phyloP scores from a whole-genome alignment of 2,888 invertebrate genomes.

The Chrysolina oricalcia region DNA sequence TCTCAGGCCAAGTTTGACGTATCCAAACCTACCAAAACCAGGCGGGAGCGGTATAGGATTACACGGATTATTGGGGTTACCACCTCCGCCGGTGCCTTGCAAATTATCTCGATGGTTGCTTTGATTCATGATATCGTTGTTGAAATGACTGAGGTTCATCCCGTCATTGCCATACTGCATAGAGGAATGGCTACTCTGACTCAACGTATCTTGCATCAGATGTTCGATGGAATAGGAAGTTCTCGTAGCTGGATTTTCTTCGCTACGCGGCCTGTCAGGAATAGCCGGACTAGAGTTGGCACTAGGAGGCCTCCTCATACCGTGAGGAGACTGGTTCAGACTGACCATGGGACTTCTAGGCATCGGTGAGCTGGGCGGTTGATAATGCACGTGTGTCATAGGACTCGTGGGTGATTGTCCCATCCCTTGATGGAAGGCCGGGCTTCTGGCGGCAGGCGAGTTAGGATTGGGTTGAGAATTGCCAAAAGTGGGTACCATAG shows the following conservation, averaged over 20 bases:
- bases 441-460: conserved; percentile 76
- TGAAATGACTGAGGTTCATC: conserved; percentile 25
- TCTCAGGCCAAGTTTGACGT: conserved; percentile 77
- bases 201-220: conserved; percentile 52
- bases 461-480: conserved; percentile 73
- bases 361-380: conserved; percentile 71
- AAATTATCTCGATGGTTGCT: conserved; percentile 70
- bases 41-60: conserved; percentile 76
- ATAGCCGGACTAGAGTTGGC: conserved; percentile 74
- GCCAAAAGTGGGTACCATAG: conserved; percentile 63
- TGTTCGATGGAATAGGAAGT: conserved; percentile 60
- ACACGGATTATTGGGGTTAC: conserved; percentile 74
- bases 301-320: conserved; percentile 74
- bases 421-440: conserved; percentile 73
- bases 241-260: conserved; percentile 75
- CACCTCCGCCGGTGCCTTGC: conserved; percentile 72
- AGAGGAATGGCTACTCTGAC: conserved; percentile 33
- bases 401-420: conserved; percentile 72
- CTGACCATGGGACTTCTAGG: conserved; percentile 71
- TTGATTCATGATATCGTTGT: conserved; percentile 72
- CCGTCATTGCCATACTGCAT: conserved; percentile 38
- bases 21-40: conserved; percentile 76
- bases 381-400: conserved; percentile 72
- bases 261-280: conserved; percentile 76
- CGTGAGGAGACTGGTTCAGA: conserved; percentile 72